Evolutionary conservation across 2,888 invertebrate genomes (phyloP), one percentile per base, ranked within the genome.

Genomic region (Cryptocephalus primarius): DNA sequence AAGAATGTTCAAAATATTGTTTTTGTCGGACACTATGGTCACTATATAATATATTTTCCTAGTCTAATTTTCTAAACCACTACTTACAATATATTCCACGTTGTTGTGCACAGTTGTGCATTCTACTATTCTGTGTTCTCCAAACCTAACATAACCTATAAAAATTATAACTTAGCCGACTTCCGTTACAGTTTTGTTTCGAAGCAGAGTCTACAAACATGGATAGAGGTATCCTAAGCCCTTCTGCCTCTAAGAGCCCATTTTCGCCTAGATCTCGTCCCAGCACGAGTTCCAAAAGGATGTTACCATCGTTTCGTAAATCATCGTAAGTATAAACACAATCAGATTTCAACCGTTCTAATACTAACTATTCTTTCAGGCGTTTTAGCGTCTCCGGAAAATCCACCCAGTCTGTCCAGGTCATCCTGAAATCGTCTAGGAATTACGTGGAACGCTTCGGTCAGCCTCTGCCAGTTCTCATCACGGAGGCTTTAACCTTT

Each of bases 401-500:
- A 49, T 78, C 81, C 1, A 77, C 75, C 48, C 82, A 82, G 58
- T 79, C 82, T 1, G 78, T 85, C 12, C 84, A 88, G 69, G 75
- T 89, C 8, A 78, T 91, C 39, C 80, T 84, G 58, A 84, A 87
- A 58, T 84, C 88, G 0, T 77, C 82, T 14, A 76, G 76, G 55
- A 84, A 85, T 62, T 75, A 79, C 11, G 78, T 90, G 0, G 89
- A 92, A 66, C 82, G 80, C 45, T 91, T 82, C 72, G 92, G 92
- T 0, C 75, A 82, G 32, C 80, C 89, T 1, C 67, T 92, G 40
- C 93, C 93, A 32, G 91, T 93, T 1, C 76, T 88, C 48, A 88
- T 94, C 2, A 91, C 89, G 14, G 93, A 93, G 72, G 88, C 88
- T 1, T 71, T 93, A 22, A 87, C 88, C 40, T 87, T 88, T 70